Percentiles rank a stretch among this genome's conserved stretches.
These are phyloP conservation scores for Enteromius afrohamiltoni DNA, from an alignment of 2,797 vertebrate genomes.

Conservation along the genomic window DNA sequence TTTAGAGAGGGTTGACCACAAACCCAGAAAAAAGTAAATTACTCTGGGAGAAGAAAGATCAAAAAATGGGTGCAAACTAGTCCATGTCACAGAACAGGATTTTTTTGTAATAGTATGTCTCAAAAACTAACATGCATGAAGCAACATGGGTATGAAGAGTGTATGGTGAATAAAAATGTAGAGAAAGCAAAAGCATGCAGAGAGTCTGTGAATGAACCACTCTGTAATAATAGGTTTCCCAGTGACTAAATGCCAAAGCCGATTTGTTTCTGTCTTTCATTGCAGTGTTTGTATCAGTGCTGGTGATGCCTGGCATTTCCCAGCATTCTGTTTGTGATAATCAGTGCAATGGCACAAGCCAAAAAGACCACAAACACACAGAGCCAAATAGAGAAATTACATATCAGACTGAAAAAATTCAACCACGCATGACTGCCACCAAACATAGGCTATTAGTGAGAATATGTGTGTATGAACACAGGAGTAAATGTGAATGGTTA, in stretches of 20 bases:
- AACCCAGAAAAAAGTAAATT: constrained; percentile 40
- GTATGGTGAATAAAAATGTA: constrained; percentile 17
- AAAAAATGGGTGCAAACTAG: constrained; percentile 3
- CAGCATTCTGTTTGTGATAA: constrained; percentile 53
- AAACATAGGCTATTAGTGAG: constrained; percentile 30
- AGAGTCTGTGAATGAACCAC: constrained; percentile 38
- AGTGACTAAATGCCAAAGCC: constrained; percentile 56
- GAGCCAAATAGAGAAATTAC: constrained; percentile 47
- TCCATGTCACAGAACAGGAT: not conserved
- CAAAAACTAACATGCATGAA: constrained; percentile 2
- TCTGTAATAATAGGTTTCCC: constrained; percentile 59
- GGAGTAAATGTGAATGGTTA: not conserved
- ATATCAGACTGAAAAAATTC: constrained; percentile 45
- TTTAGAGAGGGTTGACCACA: constrained; percentile 28
- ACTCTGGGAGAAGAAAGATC: constrained; percentile 23
- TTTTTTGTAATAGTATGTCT: not conserved
- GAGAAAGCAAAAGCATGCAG: constrained; percentile 39
- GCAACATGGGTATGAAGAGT: not conserved
- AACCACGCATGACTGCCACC: constrained; percentile 31
- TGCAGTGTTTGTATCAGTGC: constrained; percentile 50
- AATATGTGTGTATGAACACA: not conserved
- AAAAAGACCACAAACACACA: constrained; percentile 42
- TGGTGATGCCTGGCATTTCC: constrained; percentile 44
- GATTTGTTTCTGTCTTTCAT: constrained; percentile 48
- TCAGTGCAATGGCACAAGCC: constrained; percentile 51